Evolutionary conservation across 2,888 invertebrate genomes (phyloP).

Genomic region (Sussaba pulchella): DNA sequence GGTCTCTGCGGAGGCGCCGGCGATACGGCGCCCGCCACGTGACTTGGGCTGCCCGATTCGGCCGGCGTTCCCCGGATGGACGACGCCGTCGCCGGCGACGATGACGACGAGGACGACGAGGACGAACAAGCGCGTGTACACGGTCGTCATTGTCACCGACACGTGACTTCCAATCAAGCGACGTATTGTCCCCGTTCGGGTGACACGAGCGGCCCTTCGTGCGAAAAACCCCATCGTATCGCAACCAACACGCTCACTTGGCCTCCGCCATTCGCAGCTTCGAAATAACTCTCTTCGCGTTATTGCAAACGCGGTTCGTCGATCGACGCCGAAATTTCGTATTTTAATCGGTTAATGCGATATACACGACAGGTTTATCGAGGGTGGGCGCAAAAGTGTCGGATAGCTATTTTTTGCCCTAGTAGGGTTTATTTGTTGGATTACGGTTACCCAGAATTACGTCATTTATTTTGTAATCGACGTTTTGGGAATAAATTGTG

Average conservation of each 20-base stretch:
- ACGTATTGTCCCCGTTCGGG: slow-evolving; percentile 70
- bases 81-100: too few species aligned
- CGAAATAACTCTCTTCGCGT: too few species aligned
- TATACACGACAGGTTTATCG: too few species aligned
- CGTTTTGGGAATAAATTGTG: too few species aligned
- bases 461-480: too few species aligned
- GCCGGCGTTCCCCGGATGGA: slow-evolving; percentile 10
- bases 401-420: too few species aligned
- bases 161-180: slow-evolving; percentile 82
- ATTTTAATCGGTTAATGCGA: too few species aligned
- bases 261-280: not conserved
- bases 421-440: too few species aligned
- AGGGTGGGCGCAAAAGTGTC: too few species aligned
- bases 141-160: slow-evolving; percentile 72
- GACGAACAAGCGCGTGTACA: slow-evolving; percentile 13
- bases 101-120: too few species aligned
- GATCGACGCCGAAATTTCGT: too few species aligned
- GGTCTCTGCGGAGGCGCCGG: slow-evolving; percentile 60
- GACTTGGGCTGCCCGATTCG: slow-evolving; percentile 32
- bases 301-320: not conserved
- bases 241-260: slow-evolving; percentile 3
- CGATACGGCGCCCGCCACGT: slow-evolving; percentile 48
- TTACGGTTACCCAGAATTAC: too few species aligned
- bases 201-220: slow-evolving; percentile 47
- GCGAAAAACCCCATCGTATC: slow-evolving; percentile 36